Conservation (phyloP, 2,888 invertebrate genomes). For the Eilema sororculum region DNA sequence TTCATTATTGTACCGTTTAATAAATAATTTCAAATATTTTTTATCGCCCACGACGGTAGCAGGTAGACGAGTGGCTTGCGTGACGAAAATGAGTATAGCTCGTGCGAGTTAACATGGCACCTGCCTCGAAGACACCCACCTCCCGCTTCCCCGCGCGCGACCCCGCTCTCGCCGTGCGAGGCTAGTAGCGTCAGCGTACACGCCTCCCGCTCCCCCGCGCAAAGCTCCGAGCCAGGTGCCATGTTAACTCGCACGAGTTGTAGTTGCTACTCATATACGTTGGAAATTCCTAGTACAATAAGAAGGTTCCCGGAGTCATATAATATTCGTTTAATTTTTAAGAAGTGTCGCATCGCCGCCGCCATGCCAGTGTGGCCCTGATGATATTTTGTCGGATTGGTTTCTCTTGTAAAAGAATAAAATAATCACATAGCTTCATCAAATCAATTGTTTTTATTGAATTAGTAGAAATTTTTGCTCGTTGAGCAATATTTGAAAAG, state of each 20-base stretch:
- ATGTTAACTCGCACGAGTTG: too few relatives aligned
- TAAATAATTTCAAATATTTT: background rate
- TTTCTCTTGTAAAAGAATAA: background rate
- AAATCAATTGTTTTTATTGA: too few relatives aligned
- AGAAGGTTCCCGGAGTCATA: background rate
- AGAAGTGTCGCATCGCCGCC: background rate
- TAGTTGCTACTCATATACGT: too few relatives aligned
- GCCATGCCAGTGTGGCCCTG: background rate
- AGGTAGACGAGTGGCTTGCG: background rate
- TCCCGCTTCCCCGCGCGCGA: too few relatives aligned
- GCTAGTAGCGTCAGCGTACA: too few relatives aligned
- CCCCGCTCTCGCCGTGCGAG: too few relatives aligned
- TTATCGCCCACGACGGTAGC: background rate
- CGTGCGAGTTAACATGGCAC: too few relatives aligned
- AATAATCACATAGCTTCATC: background rate
- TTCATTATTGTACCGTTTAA: background rate
- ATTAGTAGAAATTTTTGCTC: too few relatives aligned
- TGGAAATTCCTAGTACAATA: background rate
- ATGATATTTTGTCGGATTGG: background rate
- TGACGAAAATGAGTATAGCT: background rate
- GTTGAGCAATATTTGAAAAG: too few relatives aligned
- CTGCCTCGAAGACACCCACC: too few relatives aligned
- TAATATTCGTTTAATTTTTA: background rate
- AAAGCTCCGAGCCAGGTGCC: too few relatives aligned
- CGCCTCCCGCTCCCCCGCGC: too few relatives aligned